Base-by-base conservation (phyloP, 2,888 invertebrate genomes). In the Dichetophora obliterata region DNA sequence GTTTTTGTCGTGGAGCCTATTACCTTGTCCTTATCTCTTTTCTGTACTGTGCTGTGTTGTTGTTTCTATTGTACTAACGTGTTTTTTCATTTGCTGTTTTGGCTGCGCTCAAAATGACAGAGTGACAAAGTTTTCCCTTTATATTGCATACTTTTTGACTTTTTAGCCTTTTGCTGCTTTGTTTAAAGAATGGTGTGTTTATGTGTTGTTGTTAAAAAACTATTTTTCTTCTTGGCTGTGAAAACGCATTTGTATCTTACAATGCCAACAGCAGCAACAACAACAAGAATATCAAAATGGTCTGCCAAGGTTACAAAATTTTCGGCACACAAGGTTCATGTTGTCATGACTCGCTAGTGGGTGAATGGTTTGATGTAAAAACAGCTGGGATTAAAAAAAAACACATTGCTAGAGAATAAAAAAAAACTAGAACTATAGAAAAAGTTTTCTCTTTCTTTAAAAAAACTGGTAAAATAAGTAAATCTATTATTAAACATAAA, bases 151-250 rank as follows among this genome's bases (percentile, higher is more conserved):
- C 73, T 77, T 78, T 79, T 75, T 68, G 75, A 65, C 78, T 63
- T 78, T 73, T 70, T 75, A 73, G 54, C 66, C 73, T 77, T 69
- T 57, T 16, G 16, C 54, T 34, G 31, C 5, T 71, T 57, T 71
- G 61, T 54, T 57, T 59, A 50, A 57, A 37, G 76, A 34, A 16
- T 27, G 63, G 72, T 71, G 80, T 83, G 84, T 82, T 84, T 81
- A 80, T 80, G 82, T 75, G 73, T 79, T 81, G 82, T 83, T 83
- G 81, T 83, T 82, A 84, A 84, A 83, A 78, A 82, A 85, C 86
- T 86, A 85, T 86, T 85, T 84, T 82, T 86, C 85, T 83, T 81
- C 61, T 80, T 73, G 48, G 5, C 48, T 43, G 31, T 9, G 70
- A 22, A 61, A 61, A 48, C 61, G 27, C 61, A 73, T 73, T 73